Evolutionary conservation across 2,888 invertebrate genomes (phyloP), one percentile per base, ranked within the genome.

Genomic region (Cabera pusaria): DNA sequence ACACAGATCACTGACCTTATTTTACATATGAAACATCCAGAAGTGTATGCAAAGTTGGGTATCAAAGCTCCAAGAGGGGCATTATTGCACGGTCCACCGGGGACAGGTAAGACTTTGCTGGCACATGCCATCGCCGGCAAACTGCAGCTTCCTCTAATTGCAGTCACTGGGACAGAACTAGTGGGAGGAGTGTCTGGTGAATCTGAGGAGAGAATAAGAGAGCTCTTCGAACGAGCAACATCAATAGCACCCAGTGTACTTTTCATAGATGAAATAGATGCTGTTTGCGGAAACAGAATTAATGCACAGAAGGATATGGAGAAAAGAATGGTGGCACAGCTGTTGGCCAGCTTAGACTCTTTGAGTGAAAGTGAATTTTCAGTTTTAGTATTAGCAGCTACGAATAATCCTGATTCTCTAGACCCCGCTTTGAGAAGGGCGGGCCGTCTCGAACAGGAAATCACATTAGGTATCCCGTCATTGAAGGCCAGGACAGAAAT

Each of bases 181-280:
- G 95, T 99, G 1, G 96, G 96, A 5, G 98, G 98, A 1, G 93
- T 99, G 42, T 97, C 98, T 0, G 99, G 99, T 0, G 98, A 98
- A 77, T 97, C 97, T 0, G 99, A 99, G 78, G 95, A 97, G 66
- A 91, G 97, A 54, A 96, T 99, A 44, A 90, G 98, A 46, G 95
- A 97, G 55, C 79, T 98, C 6, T 99, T 99, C 84, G 95, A 97
- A 19, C 93, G 94, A 66, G 98, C 98, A 1, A 73, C 91, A 3
- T 83, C 91, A 29, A 78, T 91, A 38, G 92, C 96, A 5, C 97
- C 97, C 0, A 95, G 96, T 72, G 92, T 98, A 6, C 79, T 98
- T 19, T 98, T 98, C 67, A 94, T 99, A 47, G 99, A 99, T 83
- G 98, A 99, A 87, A 96, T 99, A 43, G 99, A 99, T 88, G 94